phyloP scores from a whole-genome alignment of 1,140 invertebrate species.

The Sitodiplosis mosellana region DNA sequence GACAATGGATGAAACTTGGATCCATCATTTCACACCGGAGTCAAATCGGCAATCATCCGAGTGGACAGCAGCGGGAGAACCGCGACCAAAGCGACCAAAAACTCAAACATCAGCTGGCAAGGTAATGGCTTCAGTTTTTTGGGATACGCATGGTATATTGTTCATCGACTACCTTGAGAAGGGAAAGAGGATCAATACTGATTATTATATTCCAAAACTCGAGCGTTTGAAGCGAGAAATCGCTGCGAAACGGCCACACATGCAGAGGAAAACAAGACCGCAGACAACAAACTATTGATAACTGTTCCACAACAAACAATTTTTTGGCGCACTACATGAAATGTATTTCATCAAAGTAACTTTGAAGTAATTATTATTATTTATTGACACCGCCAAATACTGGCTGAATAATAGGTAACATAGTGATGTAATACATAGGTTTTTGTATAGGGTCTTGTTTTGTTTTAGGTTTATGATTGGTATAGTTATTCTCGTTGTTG shows the following conservation, averaged over 20 bases:
- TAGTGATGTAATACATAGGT: no score
- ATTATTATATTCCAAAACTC: slow-evolving; percentile 10
- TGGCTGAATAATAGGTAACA: no score
- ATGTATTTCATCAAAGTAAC: no score
- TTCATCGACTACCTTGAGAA: slow-evolving; percentile 19
- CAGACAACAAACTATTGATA: no score
- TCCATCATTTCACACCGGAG: slow-evolving; percentile 22
- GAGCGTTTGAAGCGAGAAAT: slow-evolving; percentile 7
- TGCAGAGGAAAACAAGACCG: slow-evolving; percentile 18
- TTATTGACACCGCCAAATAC: no score
- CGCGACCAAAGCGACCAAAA: slow-evolving; percentile 17
- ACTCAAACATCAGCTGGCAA: slow-evolving; percentile 8
- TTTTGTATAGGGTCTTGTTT: no score
- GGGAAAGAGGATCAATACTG: slow-evolving; percentile 11
- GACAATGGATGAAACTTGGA: slow-evolving; percentile 24
- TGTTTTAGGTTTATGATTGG: no score
- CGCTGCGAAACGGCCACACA: slow-evolving; percentile 11
- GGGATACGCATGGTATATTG: slow-evolving; percentile 16
- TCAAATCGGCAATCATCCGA: slow-evolving; percentile 19
- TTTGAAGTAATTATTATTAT: no score
- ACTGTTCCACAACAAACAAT: no score
- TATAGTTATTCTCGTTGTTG: no score
- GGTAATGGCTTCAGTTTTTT: slow-evolving; percentile 12
- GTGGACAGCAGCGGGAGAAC: slow-evolving; percentile 11
- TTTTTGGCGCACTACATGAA: no score